phyloP scores from a whole-genome alignment of 2,113 vertebrate species.

The Pongo abelii region DNA sequence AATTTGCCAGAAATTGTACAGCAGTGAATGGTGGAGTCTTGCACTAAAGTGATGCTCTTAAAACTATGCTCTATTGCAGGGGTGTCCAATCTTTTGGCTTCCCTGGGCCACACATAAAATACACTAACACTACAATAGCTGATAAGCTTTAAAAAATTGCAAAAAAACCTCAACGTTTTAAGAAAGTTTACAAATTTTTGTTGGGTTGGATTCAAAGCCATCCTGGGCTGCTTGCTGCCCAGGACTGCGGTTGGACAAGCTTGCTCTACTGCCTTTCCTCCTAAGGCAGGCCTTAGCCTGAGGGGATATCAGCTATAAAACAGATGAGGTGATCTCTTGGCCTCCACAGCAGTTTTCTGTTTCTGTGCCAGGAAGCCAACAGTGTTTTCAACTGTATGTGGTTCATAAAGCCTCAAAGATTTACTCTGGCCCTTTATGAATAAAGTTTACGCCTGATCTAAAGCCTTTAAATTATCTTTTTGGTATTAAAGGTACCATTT shows the following conservation, averaged over 20 bases:
- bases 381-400: neutral
- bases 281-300: neutral
- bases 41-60: neutral
- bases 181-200: too few species aligned
- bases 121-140: too few species aligned
- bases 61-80: too few species aligned
- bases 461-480: neutral
- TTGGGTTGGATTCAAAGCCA: too few species aligned
- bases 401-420: neutral
- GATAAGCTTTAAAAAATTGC: too few species aligned
- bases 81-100: too few species aligned
- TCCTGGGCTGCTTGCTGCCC: too few species aligned
- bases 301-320: neutral
- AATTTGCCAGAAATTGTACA: neutral
- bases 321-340: neutral
- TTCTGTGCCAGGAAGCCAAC: neutral
- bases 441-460: neutral
- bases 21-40: neutral
- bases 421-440: neutral
- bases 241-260: too few species aligned
- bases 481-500: neutral
- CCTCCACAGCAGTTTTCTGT: neutral
- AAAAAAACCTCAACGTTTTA: too few species aligned
- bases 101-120: too few species aligned
- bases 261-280: neutral